Evolutionary conservation across 1,140 invertebrate genomes (phyloP).

Genomic region (Drosophila guanche): DNA sequence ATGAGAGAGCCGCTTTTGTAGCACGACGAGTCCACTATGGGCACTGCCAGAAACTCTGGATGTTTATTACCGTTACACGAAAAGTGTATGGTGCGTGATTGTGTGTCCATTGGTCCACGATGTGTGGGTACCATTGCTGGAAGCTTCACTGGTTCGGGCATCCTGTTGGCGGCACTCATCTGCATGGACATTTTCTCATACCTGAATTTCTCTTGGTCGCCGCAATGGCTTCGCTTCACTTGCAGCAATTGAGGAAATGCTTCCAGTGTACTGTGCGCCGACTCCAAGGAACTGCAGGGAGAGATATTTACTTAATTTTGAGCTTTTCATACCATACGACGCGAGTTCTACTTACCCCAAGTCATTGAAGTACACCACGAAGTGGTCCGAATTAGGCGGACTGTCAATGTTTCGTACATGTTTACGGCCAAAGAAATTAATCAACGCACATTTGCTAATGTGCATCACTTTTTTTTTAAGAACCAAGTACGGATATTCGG

Average conservation of each 20-base stretch:
- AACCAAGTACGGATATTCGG: conserved; percentile 51
- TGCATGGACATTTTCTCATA: too few species aligned
- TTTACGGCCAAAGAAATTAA: conserved; percentile 40
- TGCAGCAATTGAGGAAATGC: conserved; percentile 28
- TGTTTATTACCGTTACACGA: conserved; percentile 23
- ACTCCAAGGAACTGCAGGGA: conserved; percentile 39
- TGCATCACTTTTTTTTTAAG: conserved; percentile 22
- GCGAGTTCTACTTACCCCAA: conserved; percentile 30
- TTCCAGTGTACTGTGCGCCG: conserved; percentile 22
- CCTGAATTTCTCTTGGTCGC: neutral
- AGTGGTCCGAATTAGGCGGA: conserved; percentile 8
- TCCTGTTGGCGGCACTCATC: too few species aligned
- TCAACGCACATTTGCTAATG: conserved; percentile 17
- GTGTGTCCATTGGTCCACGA: conserved; percentile 11
- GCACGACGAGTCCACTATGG: conserved; percentile 29
- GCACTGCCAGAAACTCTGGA: conserved; percentile 22
- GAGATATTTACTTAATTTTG: neutral
- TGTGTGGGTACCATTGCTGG: neutral
- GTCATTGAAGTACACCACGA: conserved; percentile 50
- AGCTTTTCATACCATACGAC: neutral
- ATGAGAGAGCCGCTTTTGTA: conserved; percentile 43
- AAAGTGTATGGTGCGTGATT: conserved; percentile 22
- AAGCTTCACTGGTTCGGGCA: too few species aligned
- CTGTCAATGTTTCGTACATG: conserved; percentile 37
- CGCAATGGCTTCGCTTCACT: conserved; percentile 4